Conservation (phyloP, 2,797 vertebrate species). For the Hozukius guyotensis region DNA sequence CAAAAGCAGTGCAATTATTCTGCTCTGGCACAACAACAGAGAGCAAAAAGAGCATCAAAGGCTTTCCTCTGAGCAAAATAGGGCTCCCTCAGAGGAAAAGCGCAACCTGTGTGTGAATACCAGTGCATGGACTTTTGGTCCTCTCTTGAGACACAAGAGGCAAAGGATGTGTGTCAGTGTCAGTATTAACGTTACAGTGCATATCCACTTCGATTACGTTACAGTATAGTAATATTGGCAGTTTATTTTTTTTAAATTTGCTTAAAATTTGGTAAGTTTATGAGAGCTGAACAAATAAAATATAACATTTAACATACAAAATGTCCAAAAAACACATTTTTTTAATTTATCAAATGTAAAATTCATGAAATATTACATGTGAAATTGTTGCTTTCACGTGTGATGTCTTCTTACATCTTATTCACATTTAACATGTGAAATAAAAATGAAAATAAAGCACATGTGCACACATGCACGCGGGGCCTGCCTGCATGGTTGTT, state of each 20-base stretch:
- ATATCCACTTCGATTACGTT: constrained; percentile 32
- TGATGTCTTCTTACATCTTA: neutral
- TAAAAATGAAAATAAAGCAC: neutral
- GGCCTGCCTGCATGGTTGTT: neutral
- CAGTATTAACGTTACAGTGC: constrained; percentile 5
- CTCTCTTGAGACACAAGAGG: constrained; percentile 56
- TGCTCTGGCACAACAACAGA: constrained; percentile 86
- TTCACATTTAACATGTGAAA: neutral
- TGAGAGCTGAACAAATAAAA: neutral
- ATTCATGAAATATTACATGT: neutral
- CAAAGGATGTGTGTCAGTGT: constrained; percentile 55
- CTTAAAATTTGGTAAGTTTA: neutral
- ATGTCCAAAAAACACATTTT: neutral
- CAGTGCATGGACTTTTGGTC: constrained; percentile 72
- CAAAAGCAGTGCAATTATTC: constrained; percentile 85
- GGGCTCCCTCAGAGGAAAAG: constrained; percentile 79
- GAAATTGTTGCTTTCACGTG: neutral
- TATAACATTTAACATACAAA: neutral
- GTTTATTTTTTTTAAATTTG: neutral
- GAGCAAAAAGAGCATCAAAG: constrained; percentile 87
- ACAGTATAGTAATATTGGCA: neutral
- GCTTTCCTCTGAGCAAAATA: constrained; percentile 79
- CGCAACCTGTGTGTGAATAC: constrained; percentile 79
- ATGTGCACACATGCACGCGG: neutral
- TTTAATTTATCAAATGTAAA: neutral